Percentiles rank a stretch among this genome's conserved stretches.
Conservation (phyloP, 2,888 invertebrate genomes). For the Aspidapion aeneum region DNA sequence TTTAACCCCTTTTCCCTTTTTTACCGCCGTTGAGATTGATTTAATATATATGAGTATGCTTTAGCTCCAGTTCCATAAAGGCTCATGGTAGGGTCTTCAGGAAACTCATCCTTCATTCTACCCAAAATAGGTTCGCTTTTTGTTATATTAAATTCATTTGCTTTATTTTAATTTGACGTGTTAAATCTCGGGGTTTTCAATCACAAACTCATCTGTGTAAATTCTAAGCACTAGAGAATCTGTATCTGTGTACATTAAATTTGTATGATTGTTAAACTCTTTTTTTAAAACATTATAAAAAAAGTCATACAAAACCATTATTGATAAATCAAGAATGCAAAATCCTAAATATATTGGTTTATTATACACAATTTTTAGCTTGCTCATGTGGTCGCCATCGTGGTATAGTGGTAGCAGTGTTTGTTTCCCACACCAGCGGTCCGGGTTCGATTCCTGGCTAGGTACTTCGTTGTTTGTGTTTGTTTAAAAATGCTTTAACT, state of each 20-base stretch:
- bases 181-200: constrained; percentile 3
- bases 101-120: constrained; percentile 15
- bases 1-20: constrained; percentile 2
- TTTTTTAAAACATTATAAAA: not conserved
- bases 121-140: constrained; percentile 7
- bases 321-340: not conserved
- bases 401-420: too few relatives aligned
- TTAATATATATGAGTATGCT: constrained; percentile 5
- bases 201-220: not conserved
- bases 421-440: too few relatives aligned
- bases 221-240: not conserved
- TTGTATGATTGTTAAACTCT: not conserved
- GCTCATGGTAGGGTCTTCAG: constrained; percentile 7
- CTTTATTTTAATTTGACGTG: not conserved
- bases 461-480: too few relatives aligned
- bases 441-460: too few relatives aligned
- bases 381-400: too few relatives aligned
- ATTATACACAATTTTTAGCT: not conserved
- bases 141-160: constrained; percentile 7
- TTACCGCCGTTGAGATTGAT: not conserved
- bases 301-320: too few relatives aligned
- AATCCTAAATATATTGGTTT: not conserved
- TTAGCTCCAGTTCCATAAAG: constrained; percentile 17
- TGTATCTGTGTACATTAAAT: not conserved
- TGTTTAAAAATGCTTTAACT: too few relatives aligned